These are phyloP conservation scores for Phrynosoma blainvillii DNA, from an alignment of 2,113 vertebrate genomes.

Conservation along the genomic window DNA sequence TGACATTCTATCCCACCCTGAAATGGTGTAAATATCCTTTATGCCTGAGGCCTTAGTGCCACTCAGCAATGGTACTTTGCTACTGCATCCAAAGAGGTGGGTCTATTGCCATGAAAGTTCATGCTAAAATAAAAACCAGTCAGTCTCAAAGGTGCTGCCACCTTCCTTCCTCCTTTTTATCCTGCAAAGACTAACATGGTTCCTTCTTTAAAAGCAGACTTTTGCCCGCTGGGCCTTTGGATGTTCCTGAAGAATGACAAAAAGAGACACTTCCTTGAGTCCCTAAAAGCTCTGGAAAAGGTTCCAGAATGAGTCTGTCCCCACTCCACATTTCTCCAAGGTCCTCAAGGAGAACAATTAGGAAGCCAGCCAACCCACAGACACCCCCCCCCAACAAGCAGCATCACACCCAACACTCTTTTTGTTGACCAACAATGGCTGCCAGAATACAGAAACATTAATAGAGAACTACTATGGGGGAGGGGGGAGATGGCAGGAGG, in stretches of 20 bases:
- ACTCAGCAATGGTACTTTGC: too few relatives aligned
- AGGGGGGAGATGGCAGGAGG: conserved; percentile 35
- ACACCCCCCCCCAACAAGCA: conserved; percentile 50
- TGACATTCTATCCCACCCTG: too few relatives aligned
- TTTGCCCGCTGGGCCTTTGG: background rate
- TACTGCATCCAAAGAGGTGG: too few relatives aligned
- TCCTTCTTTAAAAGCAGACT: too few relatives aligned
- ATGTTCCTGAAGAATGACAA: background rate
- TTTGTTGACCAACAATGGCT: conserved; percentile 74
- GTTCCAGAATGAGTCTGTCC: background rate
- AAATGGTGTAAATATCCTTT: too few relatives aligned
- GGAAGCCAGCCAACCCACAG: conserved; percentile 29
- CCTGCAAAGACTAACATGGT: too few relatives aligned
- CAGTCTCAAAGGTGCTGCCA: too few relatives aligned
- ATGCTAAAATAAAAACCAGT: too few relatives aligned
- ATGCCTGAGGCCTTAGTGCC: too few relatives aligned
- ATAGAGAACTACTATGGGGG: conserved; percentile 67
- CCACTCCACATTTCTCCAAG: background rate
- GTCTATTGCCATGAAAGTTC: too few relatives aligned
- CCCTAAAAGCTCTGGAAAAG: background rate
- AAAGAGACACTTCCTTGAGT: background rate
- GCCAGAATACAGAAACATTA: conserved; percentile 74
- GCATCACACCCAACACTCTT: conserved; percentile 54
- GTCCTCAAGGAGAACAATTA: background rate
- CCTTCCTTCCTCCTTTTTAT: too few relatives aligned